phyloP scores from a whole-genome alignment of 2,113 vertebrate species.

The Anolis sagrei region DNA sequence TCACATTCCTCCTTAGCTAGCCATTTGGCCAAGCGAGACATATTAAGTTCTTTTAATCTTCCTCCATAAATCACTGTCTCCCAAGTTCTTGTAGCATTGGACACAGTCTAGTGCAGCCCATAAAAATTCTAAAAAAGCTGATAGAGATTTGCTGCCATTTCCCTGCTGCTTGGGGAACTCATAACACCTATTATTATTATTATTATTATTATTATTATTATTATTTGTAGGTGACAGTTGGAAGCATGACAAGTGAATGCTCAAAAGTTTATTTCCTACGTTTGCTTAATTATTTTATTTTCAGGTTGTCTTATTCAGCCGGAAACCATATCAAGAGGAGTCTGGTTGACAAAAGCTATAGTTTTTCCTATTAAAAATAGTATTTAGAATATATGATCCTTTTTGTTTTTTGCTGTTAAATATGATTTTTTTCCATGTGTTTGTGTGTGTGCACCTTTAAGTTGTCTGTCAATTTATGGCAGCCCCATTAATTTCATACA shows the following conservation, averaged over 20 bases:
- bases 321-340: background rate
- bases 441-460: no score
- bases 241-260: slow-evolving; percentile 61
- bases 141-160: slow-evolving; percentile 42
- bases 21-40: background rate
- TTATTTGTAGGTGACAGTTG: slow-evolving; percentile 49
- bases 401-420: background rate
- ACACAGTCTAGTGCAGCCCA: background rate
- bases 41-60: slow-evolving; percentile 33
- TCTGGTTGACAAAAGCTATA: background rate
- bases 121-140: slow-evolving; percentile 20
- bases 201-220: slow-evolving; percentile 2
- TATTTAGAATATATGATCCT: background rate
- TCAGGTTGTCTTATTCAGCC: background rate
- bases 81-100: background rate
- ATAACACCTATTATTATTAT: background rate
- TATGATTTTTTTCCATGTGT: no score
- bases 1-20: background rate
- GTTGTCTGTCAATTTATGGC: no score
- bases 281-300: slow-evolving; percentile 58
- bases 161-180: slow-evolving; percentile 50
- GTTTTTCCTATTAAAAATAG: no score
- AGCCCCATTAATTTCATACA: no score
- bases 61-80: background rate
- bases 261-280: slow-evolving; percentile 68